Evolutionary conservation across 2,113 vertebrate species (phyloP).

Genomic region (Proteles cristata): DNA sequence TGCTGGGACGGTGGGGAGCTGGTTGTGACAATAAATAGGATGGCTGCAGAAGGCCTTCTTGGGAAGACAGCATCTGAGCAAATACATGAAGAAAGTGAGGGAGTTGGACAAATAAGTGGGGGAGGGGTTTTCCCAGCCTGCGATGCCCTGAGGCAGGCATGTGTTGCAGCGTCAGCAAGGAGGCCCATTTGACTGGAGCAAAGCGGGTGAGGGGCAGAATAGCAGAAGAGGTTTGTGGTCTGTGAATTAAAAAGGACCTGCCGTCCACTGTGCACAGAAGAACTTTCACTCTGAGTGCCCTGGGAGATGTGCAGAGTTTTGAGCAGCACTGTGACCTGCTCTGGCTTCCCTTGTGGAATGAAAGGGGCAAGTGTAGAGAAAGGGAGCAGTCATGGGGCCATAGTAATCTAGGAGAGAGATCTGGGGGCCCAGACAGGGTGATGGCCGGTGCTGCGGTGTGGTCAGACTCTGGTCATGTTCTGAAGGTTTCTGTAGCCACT

Average conservation of each 20-base stretch:
- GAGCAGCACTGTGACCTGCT: not conserved
- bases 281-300: not conserved
- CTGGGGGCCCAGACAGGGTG: not conserved
- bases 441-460: not conserved
- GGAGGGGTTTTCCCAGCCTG: not conserved
- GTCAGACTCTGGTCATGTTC: not conserved
- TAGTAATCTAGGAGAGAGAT: not conserved
- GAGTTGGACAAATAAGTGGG: not conserved
- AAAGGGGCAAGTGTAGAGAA: not conserved
- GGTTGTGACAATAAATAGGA: not conserved
- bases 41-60: not conserved
- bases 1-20: not conserved
- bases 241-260: not conserved
- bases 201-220: not conserved
- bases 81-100: not conserved
- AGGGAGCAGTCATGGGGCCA: not conserved
- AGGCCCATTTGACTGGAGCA: not conserved
- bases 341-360: not conserved
- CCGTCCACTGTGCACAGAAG: not conserved
- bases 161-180: not conserved
- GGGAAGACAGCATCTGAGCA: not conserved
- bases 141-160: rapidly evolving
- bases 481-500: not conserved
- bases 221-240: too few species aligned
- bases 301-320: not conserved